Conservation (phyloP, 2,888 invertebrate species). For the Julus scandinavius region DNA sequence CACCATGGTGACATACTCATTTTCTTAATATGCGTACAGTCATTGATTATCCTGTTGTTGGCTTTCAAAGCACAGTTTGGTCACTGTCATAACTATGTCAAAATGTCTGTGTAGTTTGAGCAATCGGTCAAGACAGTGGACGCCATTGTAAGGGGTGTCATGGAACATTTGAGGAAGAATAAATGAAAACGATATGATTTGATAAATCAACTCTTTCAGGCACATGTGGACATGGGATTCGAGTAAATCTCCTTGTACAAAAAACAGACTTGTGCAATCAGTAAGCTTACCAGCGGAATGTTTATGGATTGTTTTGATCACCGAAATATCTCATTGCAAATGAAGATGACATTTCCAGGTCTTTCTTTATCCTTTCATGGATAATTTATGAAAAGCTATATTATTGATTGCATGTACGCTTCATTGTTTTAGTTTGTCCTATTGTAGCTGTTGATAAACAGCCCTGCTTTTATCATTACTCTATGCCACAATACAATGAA, state of each 20-base stretch:
- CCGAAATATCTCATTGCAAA: background rate
- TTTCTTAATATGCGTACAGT: background rate
- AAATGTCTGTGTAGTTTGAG: background rate
- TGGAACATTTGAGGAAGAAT: background rate
- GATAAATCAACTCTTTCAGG: background rate
- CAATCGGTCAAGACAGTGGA: background rate
- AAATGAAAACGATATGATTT: background rate
- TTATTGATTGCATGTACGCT: slow-evolving; percentile 1
- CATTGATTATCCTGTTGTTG: background rate
- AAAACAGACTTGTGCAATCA: background rate
- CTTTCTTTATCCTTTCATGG: background rate
- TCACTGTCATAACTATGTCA: background rate
- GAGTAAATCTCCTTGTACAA: background rate
- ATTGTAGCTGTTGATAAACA: slow-evolving; percentile 29
- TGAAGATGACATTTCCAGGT: background rate
- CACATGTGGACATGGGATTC: background rate
- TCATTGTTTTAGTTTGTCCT: slow-evolving; percentile 1
- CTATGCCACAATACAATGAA: background rate
- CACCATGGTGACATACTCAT: background rate
- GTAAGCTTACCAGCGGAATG: background rate
- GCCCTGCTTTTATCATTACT: background rate
- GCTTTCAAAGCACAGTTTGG: background rate
- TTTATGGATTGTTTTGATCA: background rate
- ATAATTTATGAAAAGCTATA: background rate
- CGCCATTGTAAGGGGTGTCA: background rate